These are phyloP conservation scores for Bemisia tabaci DNA, from an alignment of 1,140 invertebrate genomes.

Conservation along the genomic window DNA sequence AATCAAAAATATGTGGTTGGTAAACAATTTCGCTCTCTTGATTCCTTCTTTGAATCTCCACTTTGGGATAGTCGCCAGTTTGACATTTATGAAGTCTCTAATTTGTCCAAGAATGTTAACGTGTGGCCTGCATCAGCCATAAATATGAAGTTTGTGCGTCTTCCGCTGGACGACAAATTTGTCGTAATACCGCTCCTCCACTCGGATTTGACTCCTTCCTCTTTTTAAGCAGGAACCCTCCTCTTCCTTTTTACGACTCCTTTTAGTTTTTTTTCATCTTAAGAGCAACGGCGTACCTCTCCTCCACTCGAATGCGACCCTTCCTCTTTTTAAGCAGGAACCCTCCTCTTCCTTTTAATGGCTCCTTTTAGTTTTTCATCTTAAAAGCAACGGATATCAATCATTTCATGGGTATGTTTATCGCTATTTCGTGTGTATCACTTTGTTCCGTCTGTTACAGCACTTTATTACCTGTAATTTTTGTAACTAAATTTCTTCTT, in stretches of 20 bases:
- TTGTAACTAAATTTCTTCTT: no score
- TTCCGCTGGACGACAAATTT: background rate
- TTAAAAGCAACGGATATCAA: no score
- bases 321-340: background rate
- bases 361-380: no score
- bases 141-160: background rate
- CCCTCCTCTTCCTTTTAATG: no score
- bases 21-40: background rate
- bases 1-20: background rate
- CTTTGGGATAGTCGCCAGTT: background rate
- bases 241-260: no score
- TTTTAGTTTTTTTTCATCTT: no score
- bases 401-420: no score
- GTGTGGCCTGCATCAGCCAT: background rate
- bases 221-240: background rate
- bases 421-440: no score
- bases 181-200: background rate
- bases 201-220: background rate
- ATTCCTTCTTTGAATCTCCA: background rate
- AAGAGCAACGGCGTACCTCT: no score
- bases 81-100: background rate
- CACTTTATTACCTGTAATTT: no score
- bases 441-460: no score
- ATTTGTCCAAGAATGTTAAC: background rate
- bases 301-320: background rate